phyloP scores from a whole-genome alignment of 2,888 invertebrate genomes.

The Callimorpha dominula region DNA sequence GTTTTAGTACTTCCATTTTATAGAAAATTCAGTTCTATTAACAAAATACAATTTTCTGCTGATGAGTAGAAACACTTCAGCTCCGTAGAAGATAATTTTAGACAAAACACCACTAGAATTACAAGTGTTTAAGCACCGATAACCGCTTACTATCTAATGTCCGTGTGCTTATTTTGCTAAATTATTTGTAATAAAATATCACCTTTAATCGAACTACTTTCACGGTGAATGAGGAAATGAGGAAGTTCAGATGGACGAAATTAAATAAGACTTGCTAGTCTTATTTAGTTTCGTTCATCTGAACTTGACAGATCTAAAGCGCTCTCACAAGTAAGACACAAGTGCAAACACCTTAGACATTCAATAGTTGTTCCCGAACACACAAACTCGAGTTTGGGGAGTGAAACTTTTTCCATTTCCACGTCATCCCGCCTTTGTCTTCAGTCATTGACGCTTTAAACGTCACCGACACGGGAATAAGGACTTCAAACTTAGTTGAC shows the following conservation, averaged over 20 bases:
- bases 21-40: too few species aligned
- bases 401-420: constrained; percentile 22
- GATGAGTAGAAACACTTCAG: too few species aligned
- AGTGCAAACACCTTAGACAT: constrained; percentile 12
- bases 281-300: constrained; percentile 8
- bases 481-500: not conserved
- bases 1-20: too few species aligned
- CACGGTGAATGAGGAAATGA: not conserved
- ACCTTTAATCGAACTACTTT: not conserved
- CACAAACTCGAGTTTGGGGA: constrained; percentile 17
- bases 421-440: constrained; percentile 12
- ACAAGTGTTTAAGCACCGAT: not conserved
- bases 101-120: not conserved
- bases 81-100: not conserved
- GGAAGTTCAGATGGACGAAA: too few species aligned
- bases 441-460: constrained; percentile 13
- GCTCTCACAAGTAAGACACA: not conserved
- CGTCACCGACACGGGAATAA: not conserved
- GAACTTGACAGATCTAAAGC: constrained; percentile 6
- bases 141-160: not conserved
- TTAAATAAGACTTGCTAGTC: not conserved
- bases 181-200: not conserved
- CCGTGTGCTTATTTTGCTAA: not conserved
- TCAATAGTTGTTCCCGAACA: constrained; percentile 15
- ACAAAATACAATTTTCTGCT: too few species aligned